Base-by-base conservation (phyloP, 2,888 invertebrate genomes). In the Petrolisthes cinctipes region DNA sequence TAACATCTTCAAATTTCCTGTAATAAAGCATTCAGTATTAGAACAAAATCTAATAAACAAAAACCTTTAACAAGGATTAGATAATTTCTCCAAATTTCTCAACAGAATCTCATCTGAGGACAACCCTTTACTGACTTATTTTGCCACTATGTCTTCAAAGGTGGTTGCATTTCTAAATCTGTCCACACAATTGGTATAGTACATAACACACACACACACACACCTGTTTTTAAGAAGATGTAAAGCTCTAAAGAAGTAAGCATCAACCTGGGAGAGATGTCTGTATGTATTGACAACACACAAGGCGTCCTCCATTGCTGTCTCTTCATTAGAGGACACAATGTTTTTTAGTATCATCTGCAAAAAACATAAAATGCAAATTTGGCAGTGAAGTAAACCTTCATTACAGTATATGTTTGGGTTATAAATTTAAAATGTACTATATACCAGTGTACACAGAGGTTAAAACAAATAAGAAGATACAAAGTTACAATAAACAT, bases 291-390 rank as follows among this genome's bases (percentile, higher is more conserved):
- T 79, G n/a, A 89, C 86, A 51, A 89, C 89, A 68, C 83, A 80
- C 61, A 89, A 53, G 4, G 85, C 86, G 37, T 87, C 89, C 11
- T 79, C 86, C 78, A 89, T 54, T 6, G 79, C 85, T 11, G 66
- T 66, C 9, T 83, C 89, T 17, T 68, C 80, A 53, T 82, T 71
- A 23, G 53, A 82, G 3, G 76, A 82, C 14, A 88, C 75, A 54
- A 88, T 88, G 51, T 88, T 88, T 56, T 78, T 54, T 23, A 88
- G 37, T 61, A 88, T 88, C 61, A 82, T 71, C 88, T 88, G 85
- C 2, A 71, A 80, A 73, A 51, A 66, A 4, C 37, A 37, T 37
- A 37, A 37, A 37, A 37, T 37, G 0, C 37, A 37, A 37, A 2
- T 37, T 37, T 37, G 37, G 37, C 37, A 37, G 37, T 37, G 37